Conservation (phyloP, 2,113 vertebrate species). For the Xerus inauris region DNA sequence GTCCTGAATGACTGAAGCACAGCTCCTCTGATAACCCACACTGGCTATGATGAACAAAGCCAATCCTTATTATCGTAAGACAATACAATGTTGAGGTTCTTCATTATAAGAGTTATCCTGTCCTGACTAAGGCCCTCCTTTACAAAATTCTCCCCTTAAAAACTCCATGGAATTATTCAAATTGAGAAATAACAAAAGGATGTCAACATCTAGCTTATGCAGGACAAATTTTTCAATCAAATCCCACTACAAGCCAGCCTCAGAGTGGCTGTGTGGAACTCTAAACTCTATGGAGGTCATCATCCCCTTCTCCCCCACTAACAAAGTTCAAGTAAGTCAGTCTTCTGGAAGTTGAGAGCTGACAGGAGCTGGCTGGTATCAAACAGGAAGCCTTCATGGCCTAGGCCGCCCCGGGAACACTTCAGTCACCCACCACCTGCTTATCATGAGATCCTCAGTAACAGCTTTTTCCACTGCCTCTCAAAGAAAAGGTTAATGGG, state of each 20-base stretch:
- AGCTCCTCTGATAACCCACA: not conserved
- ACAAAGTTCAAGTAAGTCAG: not conserved
- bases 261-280: not conserved
- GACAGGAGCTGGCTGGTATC: not conserved
- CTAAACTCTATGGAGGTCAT: rapidly evolving
- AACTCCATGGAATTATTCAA: not conserved
- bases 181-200: not conserved
- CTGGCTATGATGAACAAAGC: not conserved
- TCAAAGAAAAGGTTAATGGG: conserved; percentile 52
- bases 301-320: not conserved
- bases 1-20: not conserved
- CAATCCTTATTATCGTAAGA: not conserved
- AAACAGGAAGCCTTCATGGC: not conserved
- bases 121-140: not conserved
- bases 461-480: conserved; percentile 27
- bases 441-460: not conserved
- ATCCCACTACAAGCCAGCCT: not conserved
- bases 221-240: not conserved
- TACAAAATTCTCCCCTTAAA: not conserved
- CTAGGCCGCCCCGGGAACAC: not conserved
- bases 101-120: not conserved
- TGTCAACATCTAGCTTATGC: not conserved
- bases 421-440: conserved; percentile 18
- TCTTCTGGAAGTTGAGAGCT: not conserved
- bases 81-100: not conserved